A percentile compares a stretch with the other conserved stretches of the same genome.
These are phyloP conservation scores for Solenopsis invicta DNA, from an alignment of 1,140 invertebrate species.

Conservation along the genomic window DNA sequence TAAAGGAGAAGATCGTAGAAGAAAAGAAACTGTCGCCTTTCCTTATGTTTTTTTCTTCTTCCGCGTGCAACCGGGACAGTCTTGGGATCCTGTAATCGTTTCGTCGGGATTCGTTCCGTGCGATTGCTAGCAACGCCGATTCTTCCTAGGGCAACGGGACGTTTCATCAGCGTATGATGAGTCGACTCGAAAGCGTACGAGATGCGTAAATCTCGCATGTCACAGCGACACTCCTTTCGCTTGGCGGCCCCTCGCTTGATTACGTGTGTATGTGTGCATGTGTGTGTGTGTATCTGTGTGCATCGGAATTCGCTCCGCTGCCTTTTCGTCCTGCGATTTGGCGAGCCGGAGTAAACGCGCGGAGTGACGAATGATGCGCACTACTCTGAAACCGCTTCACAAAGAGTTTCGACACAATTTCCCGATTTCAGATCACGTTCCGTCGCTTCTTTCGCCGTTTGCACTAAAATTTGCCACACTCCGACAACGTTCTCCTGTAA, in stretches of 20 bases:
- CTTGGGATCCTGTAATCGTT: conserved; percentile 30
- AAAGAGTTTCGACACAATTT: conserved; percentile 63
- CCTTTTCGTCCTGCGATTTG: conserved; percentile 55
- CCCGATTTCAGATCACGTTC: conserved; percentile 45
- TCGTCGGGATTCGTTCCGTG: conserved; percentile 8
- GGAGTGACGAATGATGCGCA: conserved; percentile 56
- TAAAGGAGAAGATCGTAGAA: conserved; percentile 28
- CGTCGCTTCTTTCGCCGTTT: conserved; percentile 23
- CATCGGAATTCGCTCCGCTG: conserved; percentile 60
- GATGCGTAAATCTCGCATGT: conserved; percentile 37
- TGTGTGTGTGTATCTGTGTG: conserved; percentile 17
- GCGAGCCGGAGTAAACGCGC: conserved; percentile 58
- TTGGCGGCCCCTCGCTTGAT: conserved; percentile 45
- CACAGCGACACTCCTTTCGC: conserved; percentile 40
- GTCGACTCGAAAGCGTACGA: conserved; percentile 71
- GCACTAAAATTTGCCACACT: conserved; percentile 56
- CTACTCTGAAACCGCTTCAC: conserved; percentile 24
- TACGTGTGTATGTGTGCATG: conserved; percentile 8
- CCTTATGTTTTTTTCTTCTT: conserved; percentile 43
- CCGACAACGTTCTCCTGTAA: conserved; percentile 52
- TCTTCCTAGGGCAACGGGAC: conserved; percentile 53
- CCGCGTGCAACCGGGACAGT: conserved; percentile 65
- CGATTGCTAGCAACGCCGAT: conserved; percentile 53
- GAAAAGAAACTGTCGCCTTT: conserved; percentile 51
- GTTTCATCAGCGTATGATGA: conserved; percentile 64